Base-by-base conservation (phyloP, 2,888 invertebrate genomes). In the Drosophila testacea region DNA sequence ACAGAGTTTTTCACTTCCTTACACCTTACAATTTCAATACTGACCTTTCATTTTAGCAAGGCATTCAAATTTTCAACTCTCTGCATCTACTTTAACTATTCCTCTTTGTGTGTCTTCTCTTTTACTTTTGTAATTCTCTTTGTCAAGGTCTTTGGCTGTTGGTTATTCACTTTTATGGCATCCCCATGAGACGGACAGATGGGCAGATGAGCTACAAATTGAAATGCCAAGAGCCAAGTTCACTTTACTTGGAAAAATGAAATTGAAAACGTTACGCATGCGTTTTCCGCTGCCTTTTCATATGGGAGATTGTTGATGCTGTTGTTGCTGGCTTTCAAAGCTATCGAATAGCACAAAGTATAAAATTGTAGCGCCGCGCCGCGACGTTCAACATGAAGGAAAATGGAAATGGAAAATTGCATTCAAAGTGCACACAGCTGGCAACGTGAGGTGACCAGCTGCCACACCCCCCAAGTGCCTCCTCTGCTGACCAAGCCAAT, bases 231-330 rank as follows among this genome's bases (percentile, higher is more conserved):
- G 7, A 13, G 27, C 50, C 36, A 44, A 48, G 39, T 10, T 16
- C n/a, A 56, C 28, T 54, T 50, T 42, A 27, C 42, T 54, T 65
- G 28, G 13, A 51, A 44, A 83, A 80, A 70, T 84, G 90, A 86
- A 90, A 88, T 89, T 82, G 84, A 88, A 88, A 88, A 83, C 83
- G 82, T 79, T 81, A 81, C 83, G 87, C 84, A 89, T 86, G 78
- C 83, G 83, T 84, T 80, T 77, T 63, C 73, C 60, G 34, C 41
- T 11, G 62, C 59, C 68, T 68, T 66, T 63, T 63, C 60, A 60
- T 7, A 27, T 22, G 16, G 28, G 28, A 47, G 54, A 41, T 42
- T 69, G 27, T 41, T 62, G n/a, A n/a, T n/a, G n/a, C n/a, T n/a
- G 61, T 55, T 63, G 59, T 67, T 56, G 46, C 64, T 51, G 64